Evolutionary conservation across 1,140 invertebrate genomes (phyloP), one percentile per base, ranked within the genome.

Genomic region (Cataglyphis hispanica): DNA sequence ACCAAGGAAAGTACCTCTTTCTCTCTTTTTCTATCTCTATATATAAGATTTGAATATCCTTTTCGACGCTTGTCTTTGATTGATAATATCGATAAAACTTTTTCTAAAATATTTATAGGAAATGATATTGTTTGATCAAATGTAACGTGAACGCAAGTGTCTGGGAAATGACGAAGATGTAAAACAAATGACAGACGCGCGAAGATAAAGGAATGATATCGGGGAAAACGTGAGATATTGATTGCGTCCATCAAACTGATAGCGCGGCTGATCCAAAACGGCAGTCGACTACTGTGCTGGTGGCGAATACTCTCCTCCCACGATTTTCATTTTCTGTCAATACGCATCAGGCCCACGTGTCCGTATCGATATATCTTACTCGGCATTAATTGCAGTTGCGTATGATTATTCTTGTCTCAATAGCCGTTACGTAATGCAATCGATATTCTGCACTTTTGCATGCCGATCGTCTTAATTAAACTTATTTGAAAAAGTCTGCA

Each of bases 301-400:
- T 43, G 61, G 22, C 34, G 64, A n/a, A 56, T 16, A 53, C 34
- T 56, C 46, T 64, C 34, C 67, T 34, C 40, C 37, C 37, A 69
- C 25, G 40, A 83, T 40, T 74, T 72, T 83, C 78, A 74, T 83
- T 83, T 46, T 83, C 78, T 74, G 78, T 83, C 78, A 83, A 72
- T 83, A 83, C 56, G 13, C 34, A 74, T 83, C 78, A 60, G 56
- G 37, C 22, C n/a, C 19, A 37, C 53, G 46, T 46, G 40, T 74
- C 40, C 27, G 19, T 40, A 74, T n/a, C 53, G 53, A 83, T 83
- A 60, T 40, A 34, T 83, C 53, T 69, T 72, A 40, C 16, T 60
- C 37, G 8, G 25, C 37, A 83, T 83, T 83, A 83, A 83, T 83
- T 60, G 40, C 7, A 37, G 60, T 60, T 46, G 53, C 78, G 25